phyloP scores from a whole-genome alignment of 2,113 vertebrate genomes.

The Dicaeum eximium region DNA sequence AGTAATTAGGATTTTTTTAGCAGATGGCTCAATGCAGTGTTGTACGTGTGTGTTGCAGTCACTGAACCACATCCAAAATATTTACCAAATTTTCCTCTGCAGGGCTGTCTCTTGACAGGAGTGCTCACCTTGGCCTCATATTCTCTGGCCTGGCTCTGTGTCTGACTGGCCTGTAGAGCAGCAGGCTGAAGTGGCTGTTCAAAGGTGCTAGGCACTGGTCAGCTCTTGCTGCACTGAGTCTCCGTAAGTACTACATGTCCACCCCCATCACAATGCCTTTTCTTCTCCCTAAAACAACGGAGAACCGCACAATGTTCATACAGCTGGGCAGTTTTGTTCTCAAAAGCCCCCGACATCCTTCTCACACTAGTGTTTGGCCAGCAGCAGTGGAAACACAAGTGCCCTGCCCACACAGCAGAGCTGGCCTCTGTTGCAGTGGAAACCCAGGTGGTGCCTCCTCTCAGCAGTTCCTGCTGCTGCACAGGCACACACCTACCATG shows the following conservation, averaged over 20 bases:
- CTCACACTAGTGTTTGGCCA: rapidly evolving
- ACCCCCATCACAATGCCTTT: neutral
- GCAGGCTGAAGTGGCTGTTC: neutral
- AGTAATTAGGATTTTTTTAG: neutral
- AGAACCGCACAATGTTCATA: rapidly evolving
- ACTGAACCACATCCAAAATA: neutral
- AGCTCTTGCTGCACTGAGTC: neutral
- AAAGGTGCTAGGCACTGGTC: neutral
- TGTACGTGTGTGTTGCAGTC: neutral
- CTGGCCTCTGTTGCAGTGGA: too few relatives aligned
- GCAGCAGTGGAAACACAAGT: neutral
- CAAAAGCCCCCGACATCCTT: neutral
- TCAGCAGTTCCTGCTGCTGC: neutral
- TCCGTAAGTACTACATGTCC: neutral
- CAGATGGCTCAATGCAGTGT: neutral
- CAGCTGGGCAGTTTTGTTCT: neutral
- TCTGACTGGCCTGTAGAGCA: neutral
- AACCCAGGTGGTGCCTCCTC: neutral
- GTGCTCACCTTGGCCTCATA: rapidly evolving
- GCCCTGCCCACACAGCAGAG: neutral
- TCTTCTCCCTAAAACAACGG: rapidly evolving
- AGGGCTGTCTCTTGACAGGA: neutral
- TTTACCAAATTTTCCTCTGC: neutral
- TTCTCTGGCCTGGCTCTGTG: neutral
- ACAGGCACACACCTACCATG: rapidly evolving